Conservation (phyloP, 2,113 vertebrate genomes). For the Phyllostomus discolor region DNA sequence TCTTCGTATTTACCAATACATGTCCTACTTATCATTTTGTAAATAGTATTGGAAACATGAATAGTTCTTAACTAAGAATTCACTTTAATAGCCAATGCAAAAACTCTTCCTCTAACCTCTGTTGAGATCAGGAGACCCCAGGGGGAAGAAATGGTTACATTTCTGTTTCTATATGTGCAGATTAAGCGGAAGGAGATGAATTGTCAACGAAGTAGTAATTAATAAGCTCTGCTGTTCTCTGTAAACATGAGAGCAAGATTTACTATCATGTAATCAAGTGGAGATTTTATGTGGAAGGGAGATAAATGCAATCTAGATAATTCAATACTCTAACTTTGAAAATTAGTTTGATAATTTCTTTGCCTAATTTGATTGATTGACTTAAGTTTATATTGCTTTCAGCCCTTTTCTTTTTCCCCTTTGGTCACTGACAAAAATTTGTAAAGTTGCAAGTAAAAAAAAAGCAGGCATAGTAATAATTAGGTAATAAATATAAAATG, state of each 20-base stretch:
- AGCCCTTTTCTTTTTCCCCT: background rate
- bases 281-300: background rate
- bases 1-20: background rate
- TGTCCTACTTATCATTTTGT: background rate
- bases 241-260: background rate
- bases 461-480: background rate
- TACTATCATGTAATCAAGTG: background rate
- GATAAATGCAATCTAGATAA: slow-evolving; percentile 6
- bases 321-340: slow-evolving; percentile 9
- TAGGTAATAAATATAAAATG: background rate
- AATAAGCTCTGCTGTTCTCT: slow-evolving; percentile 27
- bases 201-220: background rate
- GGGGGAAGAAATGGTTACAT: background rate
- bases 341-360: slow-evolving; percentile 28
- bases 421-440: slow-evolving; percentile 25
- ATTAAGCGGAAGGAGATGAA: background rate
- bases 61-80: background rate
- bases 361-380: slow-evolving; percentile 12
- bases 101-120: background rate
- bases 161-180: background rate
- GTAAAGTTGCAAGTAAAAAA: background rate
- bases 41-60: background rate
- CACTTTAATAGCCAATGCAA: background rate
- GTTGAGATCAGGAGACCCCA: background rate
- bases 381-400: slow-evolving; percentile 30